phyloP scores from a whole-genome alignment of 2,797 vertebrate species.

The Syndactyla subalaris region DNA sequence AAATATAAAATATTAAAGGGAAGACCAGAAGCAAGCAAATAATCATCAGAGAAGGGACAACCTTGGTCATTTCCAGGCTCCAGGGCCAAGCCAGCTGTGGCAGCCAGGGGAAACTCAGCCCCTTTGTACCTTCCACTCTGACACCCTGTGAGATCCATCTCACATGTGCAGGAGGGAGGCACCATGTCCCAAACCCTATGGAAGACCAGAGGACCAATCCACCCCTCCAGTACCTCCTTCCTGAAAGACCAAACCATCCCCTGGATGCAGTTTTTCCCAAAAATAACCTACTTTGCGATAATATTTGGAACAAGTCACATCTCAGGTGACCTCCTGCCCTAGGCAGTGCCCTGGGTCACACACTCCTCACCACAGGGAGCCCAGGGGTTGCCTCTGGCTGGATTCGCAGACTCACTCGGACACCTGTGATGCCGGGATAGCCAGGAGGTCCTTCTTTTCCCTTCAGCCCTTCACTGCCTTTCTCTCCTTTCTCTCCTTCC shows the following conservation, averaged over 20 bases:
- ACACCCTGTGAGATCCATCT: neutral
- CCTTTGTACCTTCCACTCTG: neutral
- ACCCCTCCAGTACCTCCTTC: neutral
- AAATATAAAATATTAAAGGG: neutral
- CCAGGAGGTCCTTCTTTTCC: constrained; percentile 91
- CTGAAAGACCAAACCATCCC: neutral
- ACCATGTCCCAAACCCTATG: neutral
- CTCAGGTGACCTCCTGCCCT: neutral
- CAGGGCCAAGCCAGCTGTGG: neutral
- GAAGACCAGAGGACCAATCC: neutral
- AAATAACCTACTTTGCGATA: neutral
- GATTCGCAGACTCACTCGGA: constrained; percentile 85
- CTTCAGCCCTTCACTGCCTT: constrained; percentile 88
- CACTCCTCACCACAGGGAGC: neutral
- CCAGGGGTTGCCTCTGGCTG: neutral
- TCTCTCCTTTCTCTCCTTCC: constrained; percentile 91
- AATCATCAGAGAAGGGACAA: neutral
- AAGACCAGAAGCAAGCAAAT: neutral
- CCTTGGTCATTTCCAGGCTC: neutral
- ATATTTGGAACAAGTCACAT: neutral
- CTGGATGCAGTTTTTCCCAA: neutral
- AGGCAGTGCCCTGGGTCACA: neutral
- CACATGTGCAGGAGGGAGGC: neutral
- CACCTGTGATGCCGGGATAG: constrained; percentile 85
- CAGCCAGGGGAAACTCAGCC: neutral